Evolutionary conservation across 2,888 invertebrate genomes (phyloP).

Genomic region (Amphipoea oculea): DNA sequence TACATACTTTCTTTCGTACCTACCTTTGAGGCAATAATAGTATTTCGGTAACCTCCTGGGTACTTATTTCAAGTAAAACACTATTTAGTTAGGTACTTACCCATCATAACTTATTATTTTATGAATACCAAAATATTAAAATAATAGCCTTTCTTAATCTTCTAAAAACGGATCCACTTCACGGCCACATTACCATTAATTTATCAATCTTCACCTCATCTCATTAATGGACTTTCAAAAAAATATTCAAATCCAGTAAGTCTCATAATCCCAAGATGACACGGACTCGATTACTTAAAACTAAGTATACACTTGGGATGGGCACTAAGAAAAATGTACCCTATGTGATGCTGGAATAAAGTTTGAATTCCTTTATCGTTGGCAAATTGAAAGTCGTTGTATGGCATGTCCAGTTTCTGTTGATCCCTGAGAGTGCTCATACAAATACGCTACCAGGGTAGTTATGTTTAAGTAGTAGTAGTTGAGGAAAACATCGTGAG

Average conservation of each 20-base stretch:
- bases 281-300: slow-evolving; percentile 56
- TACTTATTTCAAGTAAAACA: neutral
- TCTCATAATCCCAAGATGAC: slow-evolving; percentile 66
- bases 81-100: neutral
- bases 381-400: slow-evolving; percentile 45
- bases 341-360: neutral
- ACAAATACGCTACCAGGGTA: slow-evolving; percentile 13
- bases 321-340: neutral
- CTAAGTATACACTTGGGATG: slow-evolving; percentile 1
- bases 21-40: too few species aligned
- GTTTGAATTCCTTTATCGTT: slow-evolving; percentile 58
- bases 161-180: neutral
- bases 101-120: too few species aligned
- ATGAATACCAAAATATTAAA: neutral
- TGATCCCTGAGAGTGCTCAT: slow-evolving; percentile 54
- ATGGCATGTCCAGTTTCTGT: slow-evolving; percentile 59
- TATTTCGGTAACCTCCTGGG: neutral
- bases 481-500: too few species aligned
- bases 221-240: slow-evolving; percentile 63
- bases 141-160: slow-evolving; percentile 1
- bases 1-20: too few species aligned
- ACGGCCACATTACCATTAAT: neutral
- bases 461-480: too few species aligned
- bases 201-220: slow-evolving; percentile 52
- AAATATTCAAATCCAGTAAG: slow-evolving; percentile 59